Base-by-base conservation (phyloP, 2,113 vertebrate species). In the Anarrhichthys ocellatus region DNA sequence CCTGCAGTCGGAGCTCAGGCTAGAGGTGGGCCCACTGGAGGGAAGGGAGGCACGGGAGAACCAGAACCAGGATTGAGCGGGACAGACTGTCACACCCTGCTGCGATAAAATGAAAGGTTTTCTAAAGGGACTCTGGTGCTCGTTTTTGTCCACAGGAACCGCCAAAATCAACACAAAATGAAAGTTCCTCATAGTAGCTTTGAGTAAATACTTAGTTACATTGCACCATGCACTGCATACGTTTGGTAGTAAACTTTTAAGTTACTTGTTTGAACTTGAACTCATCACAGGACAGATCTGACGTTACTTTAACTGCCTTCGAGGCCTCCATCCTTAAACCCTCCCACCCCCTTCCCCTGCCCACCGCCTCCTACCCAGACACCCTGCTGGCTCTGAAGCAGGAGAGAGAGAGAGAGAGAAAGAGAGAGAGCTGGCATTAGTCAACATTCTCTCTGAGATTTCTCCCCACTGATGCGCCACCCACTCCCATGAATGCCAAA, bases 401-500 rank as follows among this genome's bases (percentile, higher is more conserved):
- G 71, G 44, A 56, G 69, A 32, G 36, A 59, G 56, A 61, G 24
- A 67, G 34, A 68, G 29, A 59, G 29, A 74, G 66, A 70, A 56
- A 63, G 73, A 38, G 66, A 48, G 78, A 40, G 46, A 71, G 63
- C 62, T 70, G 73, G 88, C 83, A 81, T 79, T 89, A 85, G 87
- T 88, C 82, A 78, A 89, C 88, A 86, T 84, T 88, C 84, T 83
- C 76, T 42, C 81, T 80, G 77, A 87, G 89, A 90, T 86, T 78
- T 91, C 86, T 87, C 91, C 86, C 80, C 81, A 74, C 87, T 92
- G 93, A 93, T 91, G 89, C 74, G 24, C 88, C 91, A 91, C 89
- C 92, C 87, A 91, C 89, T 85, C 87, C 88, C 79, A 83, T 92
- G 95, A 94, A 95, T 94, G 90, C 92, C 92, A 94, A 94, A 92